phyloP scores from a whole-genome alignment of 2,888 invertebrate genomes.

The Folsomia candida region DNA sequence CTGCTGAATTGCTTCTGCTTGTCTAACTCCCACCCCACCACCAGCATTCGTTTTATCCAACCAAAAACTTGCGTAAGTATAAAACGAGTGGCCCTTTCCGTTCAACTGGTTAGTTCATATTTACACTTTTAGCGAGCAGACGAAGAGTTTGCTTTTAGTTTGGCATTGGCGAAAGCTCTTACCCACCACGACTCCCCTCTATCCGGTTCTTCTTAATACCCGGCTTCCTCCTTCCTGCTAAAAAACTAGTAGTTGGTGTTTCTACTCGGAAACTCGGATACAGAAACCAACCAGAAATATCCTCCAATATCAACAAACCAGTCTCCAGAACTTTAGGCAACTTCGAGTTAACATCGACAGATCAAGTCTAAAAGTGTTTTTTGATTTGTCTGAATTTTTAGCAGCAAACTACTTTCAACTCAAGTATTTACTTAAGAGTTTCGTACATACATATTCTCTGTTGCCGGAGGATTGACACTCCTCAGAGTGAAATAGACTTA shows the following conservation, averaged over 20 bases:
- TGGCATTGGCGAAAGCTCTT: conserved; percentile 1
- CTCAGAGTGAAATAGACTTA: no score
- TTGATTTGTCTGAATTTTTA: no score
- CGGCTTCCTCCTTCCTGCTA: not conserved
- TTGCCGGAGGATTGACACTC: no score
- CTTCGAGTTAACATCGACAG: no score
- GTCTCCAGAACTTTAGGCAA: no score
- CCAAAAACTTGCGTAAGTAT: not conserved
- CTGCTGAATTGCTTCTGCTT: no score
- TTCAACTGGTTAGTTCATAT: not conserved
- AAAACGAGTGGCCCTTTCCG: not conserved
- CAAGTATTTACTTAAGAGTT: no score
- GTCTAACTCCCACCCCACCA: no score
- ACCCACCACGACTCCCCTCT: not conserved
- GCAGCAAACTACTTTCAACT: no score
- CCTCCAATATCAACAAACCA: no score
- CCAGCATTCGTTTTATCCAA: not conserved
- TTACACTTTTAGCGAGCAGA: conserved; percentile 4
- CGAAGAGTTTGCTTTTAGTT: not conserved
- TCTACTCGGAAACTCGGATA: not conserved
- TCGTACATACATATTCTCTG: no score
- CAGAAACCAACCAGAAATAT: not conserved
- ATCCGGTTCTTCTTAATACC: not conserved
- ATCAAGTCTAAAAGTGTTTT: no score
- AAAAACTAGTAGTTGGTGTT: not conserved